Evolutionary conservation across 2,113 vertebrate genomes (phyloP), one percentile per base, ranked within the genome.

Genomic region (Hypanus sabinus): DNA sequence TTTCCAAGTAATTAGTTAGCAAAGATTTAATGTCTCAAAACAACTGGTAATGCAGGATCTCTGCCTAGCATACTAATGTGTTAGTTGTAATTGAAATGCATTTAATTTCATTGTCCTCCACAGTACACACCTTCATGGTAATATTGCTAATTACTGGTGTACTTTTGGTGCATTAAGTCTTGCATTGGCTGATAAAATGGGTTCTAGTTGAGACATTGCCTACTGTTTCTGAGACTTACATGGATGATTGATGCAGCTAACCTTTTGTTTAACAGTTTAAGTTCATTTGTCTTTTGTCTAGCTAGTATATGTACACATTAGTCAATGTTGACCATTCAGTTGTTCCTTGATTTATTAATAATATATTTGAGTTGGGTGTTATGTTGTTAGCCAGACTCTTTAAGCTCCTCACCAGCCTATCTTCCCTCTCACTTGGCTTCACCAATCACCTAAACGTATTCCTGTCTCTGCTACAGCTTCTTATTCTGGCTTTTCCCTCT

Each of bases 31-130:
- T 87, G 30, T 65, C n/a, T n/a, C 33, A 30, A 90, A 65, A 33
- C 57, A 88, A 90, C 27, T 68, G 60, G 16, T 90, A 65, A 90
- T 65, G 60, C 60, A 90, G 85, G 27, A 33, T 68, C 57, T 16
- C 85, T 90, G 85, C 14, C 14, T 33, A 68, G 85, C 57, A 33
- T 90, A 90, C 60, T 90, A 90, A 90, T 90, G 30, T 30, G 30
- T 30, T 27, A 76, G 30, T 55, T 88, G 55, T 90, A 65, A n/a
- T 90, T 65, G 65, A 90, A 90, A 90, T 90, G n/a, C n/a, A 33
- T 33, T 16, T 7, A 27, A 90, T 90, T 90, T 87, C 83, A 60
- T 65, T 65, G 8, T 90, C 16, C 57, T 90, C 65, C 60, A 90
- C 14, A 20, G n/a, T 65, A 20, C 30, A 85, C 10, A 85, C 81